These are phyloP conservation scores for Scolopax rusticola DNA, from an alignment of 2,797 vertebrate genomes.

Conservation along the genomic window DNA sequence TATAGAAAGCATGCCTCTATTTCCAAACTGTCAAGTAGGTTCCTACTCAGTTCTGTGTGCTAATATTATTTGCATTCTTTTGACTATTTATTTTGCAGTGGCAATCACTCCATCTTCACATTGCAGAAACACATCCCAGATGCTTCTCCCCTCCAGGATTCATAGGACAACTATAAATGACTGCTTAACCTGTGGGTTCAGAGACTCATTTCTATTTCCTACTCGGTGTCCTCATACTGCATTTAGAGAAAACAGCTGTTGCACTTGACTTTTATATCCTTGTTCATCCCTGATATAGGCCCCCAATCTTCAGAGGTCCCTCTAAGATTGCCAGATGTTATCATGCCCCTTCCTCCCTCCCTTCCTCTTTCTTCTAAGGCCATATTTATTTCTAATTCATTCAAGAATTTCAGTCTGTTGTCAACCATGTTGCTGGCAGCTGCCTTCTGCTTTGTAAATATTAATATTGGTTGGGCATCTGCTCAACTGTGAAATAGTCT, in stretches of 20 bases:
- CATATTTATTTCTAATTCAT: neutral
- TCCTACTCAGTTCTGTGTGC: neutral
- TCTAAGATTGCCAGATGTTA: neutral
- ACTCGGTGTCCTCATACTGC: neutral
- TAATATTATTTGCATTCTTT: neutral
- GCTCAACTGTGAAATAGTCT: slow-evolving; percentile 51
- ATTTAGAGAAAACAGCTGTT: neutral
- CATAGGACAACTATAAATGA: neutral
- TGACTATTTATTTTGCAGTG: neutral
- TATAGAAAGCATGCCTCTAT: neutral
- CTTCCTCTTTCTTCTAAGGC: neutral
- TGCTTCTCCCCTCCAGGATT: neutral
- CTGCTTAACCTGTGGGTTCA: neutral
- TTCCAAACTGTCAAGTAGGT: neutral
- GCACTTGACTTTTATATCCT: neutral
- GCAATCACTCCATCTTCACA: neutral
- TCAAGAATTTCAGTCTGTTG: slow-evolving; percentile 10
- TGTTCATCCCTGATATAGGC: neutral
- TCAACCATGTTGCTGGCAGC: neutral
- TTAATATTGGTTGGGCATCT: slow-evolving; percentile 28
- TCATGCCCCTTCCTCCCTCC: neutral
- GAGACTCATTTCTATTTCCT: neutral
- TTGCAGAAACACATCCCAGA: neutral
- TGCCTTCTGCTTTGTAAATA: slow-evolving; percentile 55
- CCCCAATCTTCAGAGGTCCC: neutral